phyloP scores from a whole-genome alignment of 2,888 invertebrate genomes.

The Serrognathus titanus region DNA sequence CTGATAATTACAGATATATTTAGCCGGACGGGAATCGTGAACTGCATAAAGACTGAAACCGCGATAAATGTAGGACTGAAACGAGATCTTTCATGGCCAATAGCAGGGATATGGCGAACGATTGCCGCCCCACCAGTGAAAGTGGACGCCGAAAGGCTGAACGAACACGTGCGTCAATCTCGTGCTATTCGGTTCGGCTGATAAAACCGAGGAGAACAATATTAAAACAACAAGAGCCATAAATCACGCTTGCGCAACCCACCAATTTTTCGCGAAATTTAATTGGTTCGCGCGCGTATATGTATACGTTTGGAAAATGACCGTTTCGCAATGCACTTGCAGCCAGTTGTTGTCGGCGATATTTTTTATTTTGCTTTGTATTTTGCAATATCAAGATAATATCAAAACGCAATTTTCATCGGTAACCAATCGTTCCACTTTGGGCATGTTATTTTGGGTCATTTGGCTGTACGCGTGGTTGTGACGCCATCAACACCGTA shows the following conservation, averaged over 20 bases:
- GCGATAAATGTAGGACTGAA: slow-evolving; percentile 12
- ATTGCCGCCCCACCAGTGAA: slow-evolving; percentile 27
- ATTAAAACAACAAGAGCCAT: background rate
- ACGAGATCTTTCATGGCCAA: slow-evolving; percentile 26
- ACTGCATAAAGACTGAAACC: background rate
- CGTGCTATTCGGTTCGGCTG: background rate
- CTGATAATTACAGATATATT: background rate
- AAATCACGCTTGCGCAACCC: background rate
- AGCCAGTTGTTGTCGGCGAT: too few species aligned
- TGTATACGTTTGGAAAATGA: too few species aligned
- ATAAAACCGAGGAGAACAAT: background rate
- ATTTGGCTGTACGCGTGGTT: too few species aligned
- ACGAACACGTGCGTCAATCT: background rate
- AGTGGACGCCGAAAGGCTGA: slow-evolving; percentile 19
- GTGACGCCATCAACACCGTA: too few species aligned
- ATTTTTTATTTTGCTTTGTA: too few species aligned
- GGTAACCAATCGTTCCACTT: too few species aligned
- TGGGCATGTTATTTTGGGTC: too few species aligned
- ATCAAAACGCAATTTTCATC: too few species aligned
- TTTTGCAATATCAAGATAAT: too few species aligned
- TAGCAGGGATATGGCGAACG: slow-evolving; percentile 11
- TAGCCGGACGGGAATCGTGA: background rate
- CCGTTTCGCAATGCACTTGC: too few species aligned
- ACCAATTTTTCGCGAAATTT: too few species aligned
- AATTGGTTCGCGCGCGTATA: too few species aligned